Evolutionary conservation across 2,113 vertebrate genomes (phyloP), one percentile per base, ranked within the genome.

Genomic region (Trinectes maculatus): DNA sequence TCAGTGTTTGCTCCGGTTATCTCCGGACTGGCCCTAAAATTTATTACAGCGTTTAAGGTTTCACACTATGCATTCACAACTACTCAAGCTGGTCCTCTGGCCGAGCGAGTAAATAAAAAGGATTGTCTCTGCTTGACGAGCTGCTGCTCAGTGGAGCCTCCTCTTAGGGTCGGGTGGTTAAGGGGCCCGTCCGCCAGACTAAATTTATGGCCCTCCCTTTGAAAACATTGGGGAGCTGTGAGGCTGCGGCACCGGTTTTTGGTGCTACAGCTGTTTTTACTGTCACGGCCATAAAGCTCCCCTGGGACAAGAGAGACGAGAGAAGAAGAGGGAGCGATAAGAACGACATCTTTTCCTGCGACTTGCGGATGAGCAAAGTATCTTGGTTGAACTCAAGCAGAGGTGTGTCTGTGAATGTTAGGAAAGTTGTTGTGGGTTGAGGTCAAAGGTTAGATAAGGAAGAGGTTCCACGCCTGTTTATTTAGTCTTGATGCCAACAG

Each of bases 251-350:
- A 85, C 85, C 80, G 64, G 62, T 62, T 62, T 80, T 80, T 89
- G 85, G 71, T 73, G 69, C 61, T 74, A 82, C 90, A 91, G 89
- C 87, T 91, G 90, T 74, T 90, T 91, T 82, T 77, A 89, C 83
- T 83, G 89, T 91, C 90, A 91, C 52, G 77, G 87, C 85, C 22
- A n/a, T 89, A 88, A 90, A 88, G 80, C 66, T 80, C 85, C 66
- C 72, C 68, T 73, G 83, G 68, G 82, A 78, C 65, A 58, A 66
- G 61, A 51, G 59, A 82, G 82, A 79, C 77, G 31, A 46, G 71
- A 80, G 74, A 19, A 29, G 52, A 58, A 60, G 60, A 64, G 71
- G 52, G 60, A 60, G 60, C 61, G 71, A 57, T 15, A 36, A 62
- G 74, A 85, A 83, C 80, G 80, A 85, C 79, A 56, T 62, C 22